Base-by-base conservation (phyloP, 2,113 vertebrate genomes). In the Trichechus manatus region DNA sequence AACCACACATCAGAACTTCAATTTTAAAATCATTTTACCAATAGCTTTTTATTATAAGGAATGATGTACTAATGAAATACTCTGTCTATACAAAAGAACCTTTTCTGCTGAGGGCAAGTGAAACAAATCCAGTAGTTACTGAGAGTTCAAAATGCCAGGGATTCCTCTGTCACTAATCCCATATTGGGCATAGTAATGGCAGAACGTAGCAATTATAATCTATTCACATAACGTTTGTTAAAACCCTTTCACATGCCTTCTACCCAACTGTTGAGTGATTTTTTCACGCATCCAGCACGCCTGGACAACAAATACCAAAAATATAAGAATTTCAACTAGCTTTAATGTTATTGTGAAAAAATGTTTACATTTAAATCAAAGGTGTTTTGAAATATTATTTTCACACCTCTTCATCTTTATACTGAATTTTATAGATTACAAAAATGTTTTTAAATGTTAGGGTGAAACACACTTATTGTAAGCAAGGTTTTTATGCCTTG, bases 261-360 rank as follows among this genome's bases (percentile, higher is more conserved):
- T 93, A 23, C 31, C 36, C 70, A 84, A 27, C 80, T 90, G 50
- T 80, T 95, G 68, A 63, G 53, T 77, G 20, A 78, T 85, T 95
- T 68, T 93, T 80, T 66, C 36, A 97, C 0, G 0, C 59, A 77
- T 66, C 14, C 23, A 92, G 20, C 59, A 85, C 74, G 31, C n/a
- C 29, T 84, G 84, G 31, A 84, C 39, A 94, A 79, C 44, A 96
- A 79, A 23, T 79, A 93, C 36, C 31, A 87, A 81, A 72, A 97
- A 87, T 89, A 77, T 6, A 96, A 33, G 13, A 89, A 96, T 96
- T 95, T 96, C 42, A 96, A 4, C 33, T 53, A 61, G 33, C 70
- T 94, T 89, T 90, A 94, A 75, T 89, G 68, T 93, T 39, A 81
- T 84, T 87, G 66, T 93, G 31, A 10, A 86, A 95, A 92, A 94